Evolutionary conservation across 2,797 vertebrate genomes (phyloP).

Genomic region (Leptatherina wallacei): DNA sequence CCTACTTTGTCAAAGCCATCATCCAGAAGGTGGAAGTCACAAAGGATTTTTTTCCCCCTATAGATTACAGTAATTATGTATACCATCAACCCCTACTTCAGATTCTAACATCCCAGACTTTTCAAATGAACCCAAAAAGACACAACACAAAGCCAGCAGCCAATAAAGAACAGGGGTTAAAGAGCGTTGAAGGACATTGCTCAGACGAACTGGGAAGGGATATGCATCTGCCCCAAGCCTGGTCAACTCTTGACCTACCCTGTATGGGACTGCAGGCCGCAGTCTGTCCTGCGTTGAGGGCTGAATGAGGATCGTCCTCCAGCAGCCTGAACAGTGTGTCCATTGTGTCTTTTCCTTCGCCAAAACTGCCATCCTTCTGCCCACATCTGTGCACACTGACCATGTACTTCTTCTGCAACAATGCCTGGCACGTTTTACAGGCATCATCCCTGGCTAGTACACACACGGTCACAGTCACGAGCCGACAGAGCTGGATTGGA

Average conservation of each 20-base stretch:
- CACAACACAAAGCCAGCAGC: slow-evolving; percentile 36
- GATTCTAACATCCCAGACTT: slow-evolving; percentile 13
- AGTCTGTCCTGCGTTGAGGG: slow-evolving; percentile 77
- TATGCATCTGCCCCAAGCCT: slow-evolving; percentile 10
- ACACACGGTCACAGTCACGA: slow-evolving; percentile 57
- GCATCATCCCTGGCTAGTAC: slow-evolving; percentile 65
- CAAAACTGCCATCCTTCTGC: slow-evolving; percentile 67
- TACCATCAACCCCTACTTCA: slow-evolving; percentile 33
- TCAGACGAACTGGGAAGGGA: slow-evolving; percentile 13
- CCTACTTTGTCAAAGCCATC: neutral
- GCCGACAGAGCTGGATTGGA: slow-evolving; percentile 8
- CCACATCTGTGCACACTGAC: slow-evolving; percentile 60
- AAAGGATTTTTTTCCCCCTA: neutral
- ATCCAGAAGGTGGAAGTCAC: neutral
- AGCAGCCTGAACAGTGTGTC: slow-evolving; percentile 77
- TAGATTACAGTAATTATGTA: neutral
- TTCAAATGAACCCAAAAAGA: slow-evolving; percentile 25
- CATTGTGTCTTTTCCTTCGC: slow-evolving; percentile 54
- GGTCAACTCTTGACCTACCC: slow-evolving; percentile 69
- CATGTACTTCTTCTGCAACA: slow-evolving; percentile 81
- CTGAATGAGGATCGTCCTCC: slow-evolving; percentile 75
- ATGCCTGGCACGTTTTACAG: slow-evolving; percentile 56
- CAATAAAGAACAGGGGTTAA: slow-evolving; percentile 24
- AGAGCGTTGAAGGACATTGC: slow-evolving; percentile 27
- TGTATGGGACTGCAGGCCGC: slow-evolving; percentile 66